Evolutionary conservation across 2,113 vertebrate species (phyloP).

Genomic region (Taxidea taxus): DNA sequence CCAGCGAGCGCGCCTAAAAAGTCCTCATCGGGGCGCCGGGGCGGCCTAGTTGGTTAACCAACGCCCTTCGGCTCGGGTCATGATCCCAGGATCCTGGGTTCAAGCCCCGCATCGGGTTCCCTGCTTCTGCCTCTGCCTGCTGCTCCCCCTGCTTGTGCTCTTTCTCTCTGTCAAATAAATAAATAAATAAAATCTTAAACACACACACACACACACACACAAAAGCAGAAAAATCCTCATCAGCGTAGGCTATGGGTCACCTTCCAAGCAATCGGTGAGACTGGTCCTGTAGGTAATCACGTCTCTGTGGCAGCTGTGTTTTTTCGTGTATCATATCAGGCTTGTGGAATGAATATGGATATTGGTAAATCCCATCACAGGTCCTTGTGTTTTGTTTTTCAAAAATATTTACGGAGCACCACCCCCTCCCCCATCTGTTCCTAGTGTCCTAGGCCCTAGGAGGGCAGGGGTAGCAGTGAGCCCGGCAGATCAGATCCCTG

Average conservation of each 20-base stretch:
- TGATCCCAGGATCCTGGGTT: neutral
- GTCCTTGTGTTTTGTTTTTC: neutral
- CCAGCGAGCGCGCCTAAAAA: rapidly evolving
- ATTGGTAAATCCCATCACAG: rapidly evolving
- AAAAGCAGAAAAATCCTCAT: neutral
- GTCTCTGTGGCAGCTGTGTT: neutral
- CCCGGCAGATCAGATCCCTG: neutral
- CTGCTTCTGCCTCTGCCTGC: neutral
- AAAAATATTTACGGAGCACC: neutral
- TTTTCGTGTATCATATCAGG: neutral
- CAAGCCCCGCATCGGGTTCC: neutral
- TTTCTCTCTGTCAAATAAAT: neutral
- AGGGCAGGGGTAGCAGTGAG: too few species aligned
- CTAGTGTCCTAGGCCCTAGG: neutral
- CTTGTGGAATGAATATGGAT: neutral
- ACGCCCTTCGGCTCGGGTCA: neutral
- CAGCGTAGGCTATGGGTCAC: neutral
- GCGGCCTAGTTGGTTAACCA: neutral
- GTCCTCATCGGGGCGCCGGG: neutral
- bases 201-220: neutral
- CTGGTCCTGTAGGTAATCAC: neutral
- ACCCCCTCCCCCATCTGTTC: neutral
- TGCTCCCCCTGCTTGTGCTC: too few species aligned
- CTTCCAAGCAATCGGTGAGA: neutral
- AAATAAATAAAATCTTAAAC: neutral